These are phyloP conservation scores for Pteruthius melanotis DNA, from an alignment of 2,113 vertebrate genomes.

Conservation along the genomic window DNA sequence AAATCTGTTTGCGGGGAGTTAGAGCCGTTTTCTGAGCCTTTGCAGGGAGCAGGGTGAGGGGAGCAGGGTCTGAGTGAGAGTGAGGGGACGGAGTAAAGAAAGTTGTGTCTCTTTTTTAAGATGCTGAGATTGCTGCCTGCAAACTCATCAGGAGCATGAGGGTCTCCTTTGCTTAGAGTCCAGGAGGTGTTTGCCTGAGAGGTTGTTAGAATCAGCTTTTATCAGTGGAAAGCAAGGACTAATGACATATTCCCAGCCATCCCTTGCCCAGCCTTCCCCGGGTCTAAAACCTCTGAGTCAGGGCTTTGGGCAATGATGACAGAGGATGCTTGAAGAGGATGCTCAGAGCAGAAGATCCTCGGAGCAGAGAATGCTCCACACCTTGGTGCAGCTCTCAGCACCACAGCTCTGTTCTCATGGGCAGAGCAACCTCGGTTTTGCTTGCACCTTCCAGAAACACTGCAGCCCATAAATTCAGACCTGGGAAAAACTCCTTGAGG, in stretches of 20 bases:
- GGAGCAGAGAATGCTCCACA: not conserved
- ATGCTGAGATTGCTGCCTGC: not conserved
- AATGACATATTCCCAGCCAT: not conserved
- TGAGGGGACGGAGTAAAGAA: not conserved
- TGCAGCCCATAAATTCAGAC: not conserved
- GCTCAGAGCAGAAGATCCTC: not conserved
- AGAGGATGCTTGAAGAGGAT: not conserved
- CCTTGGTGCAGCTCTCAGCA: not conserved
- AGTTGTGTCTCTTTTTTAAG: not conserved
- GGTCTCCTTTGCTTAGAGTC: accelerated
- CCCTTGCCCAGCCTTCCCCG: not conserved
- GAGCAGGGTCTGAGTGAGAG: not conserved
- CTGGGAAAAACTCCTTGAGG: not conserved
- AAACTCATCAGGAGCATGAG: not conserved
- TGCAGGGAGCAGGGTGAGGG: not conserved
- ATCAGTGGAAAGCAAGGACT: not conserved
- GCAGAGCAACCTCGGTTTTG: not conserved
- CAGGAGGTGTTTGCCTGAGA: not conserved
- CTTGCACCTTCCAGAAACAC: not conserved
- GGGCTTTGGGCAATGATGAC: not conserved
- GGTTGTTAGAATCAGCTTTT: not conserved
- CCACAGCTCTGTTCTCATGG: not conserved
- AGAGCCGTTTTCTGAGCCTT: not conserved
- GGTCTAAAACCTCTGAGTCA: not conserved
- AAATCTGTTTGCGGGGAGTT: not conserved